Evolutionary conservation across 2,797 vertebrate genomes (phyloP).

Genomic region (Arctocebus calabarensis): DNA sequence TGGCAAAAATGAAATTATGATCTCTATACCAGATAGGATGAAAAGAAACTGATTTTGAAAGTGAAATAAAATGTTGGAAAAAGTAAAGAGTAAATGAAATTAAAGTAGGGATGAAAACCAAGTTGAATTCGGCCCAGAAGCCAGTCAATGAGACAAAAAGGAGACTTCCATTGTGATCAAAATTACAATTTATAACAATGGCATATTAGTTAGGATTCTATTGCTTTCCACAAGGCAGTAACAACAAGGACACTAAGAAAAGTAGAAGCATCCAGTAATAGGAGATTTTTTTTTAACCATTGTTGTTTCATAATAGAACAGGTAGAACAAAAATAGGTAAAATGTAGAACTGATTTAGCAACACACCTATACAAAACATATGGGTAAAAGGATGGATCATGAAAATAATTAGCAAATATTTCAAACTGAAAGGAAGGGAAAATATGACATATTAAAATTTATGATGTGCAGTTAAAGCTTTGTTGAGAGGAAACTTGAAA

Average conservation of each 20-base stretch:
- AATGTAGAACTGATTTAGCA: not conserved
- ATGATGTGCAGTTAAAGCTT: not conserved
- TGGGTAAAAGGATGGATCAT: not conserved
- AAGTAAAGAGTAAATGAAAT: not conserved
- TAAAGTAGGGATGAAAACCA: not conserved
- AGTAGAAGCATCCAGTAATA: not conserved
- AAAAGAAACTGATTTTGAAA: not conserved
- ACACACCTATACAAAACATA: not conserved
- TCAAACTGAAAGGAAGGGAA: not conserved
- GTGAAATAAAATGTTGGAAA: not conserved
- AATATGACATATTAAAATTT: not conserved
- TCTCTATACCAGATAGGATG: not conserved
- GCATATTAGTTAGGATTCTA: not conserved
- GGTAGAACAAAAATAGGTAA: not conserved
- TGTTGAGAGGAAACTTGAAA: not conserved
- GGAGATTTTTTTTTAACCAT: not conserved
- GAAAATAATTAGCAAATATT: constrained; percentile 10
- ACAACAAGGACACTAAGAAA: not conserved
- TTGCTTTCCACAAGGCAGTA: not conserved
- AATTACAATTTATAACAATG: not conserved
- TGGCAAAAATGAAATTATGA: constrained; percentile 9
- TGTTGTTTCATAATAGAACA: not conserved
- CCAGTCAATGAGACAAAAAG: not conserved
- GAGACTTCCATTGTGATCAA: not conserved
- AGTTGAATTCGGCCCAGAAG: not conserved